Evolutionary conservation across 2,888 invertebrate genomes (phyloP), one percentile per base, ranked within the genome.

Genomic region (Lumbricus terrestris): DNA sequence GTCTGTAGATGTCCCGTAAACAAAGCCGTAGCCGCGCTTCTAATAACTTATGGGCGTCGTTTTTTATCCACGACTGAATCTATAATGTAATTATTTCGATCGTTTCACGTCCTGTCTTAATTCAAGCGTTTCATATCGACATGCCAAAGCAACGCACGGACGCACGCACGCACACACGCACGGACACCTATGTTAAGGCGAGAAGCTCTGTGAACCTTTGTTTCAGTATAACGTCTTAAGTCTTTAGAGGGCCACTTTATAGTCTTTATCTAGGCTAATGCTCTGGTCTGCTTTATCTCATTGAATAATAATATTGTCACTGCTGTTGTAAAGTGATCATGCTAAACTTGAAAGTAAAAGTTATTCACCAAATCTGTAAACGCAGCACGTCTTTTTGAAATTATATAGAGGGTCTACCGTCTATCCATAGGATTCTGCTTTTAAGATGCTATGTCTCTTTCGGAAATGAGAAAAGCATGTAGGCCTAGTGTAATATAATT

Each of bases 61-160:
- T 69, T 47, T 69, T 69, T 69, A 69, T 69, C 69, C 69, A 1
- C n/a, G 6, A 11, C 69, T n/a, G 69, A 69, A 69, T 69, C 69
- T 69, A n/a, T 69, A 69, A 69, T 69, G 69, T 69, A 69, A 69
- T 69, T 69, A 69, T n/a, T 69, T 69, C n/a, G 69, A 69, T 69
- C 69, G 69, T 69, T n/a, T n/a, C 69, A 69, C 69, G 69, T 69
- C n/a, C 69, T 11, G 69, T 69, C 69, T 69, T 69, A 69, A 69
- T 69, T 69, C 69, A 69, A 8, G 69, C 69, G n/a, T 69, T 69
- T 69, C 69, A 69, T 69, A 69, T n/a, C 69, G 69, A 69, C 69
- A 69, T n/a, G 69, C 69, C 69, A 69, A 69, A n/a, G n/a, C n/a
- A n/a, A 69, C 69, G 29, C 11, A 69, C 69, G 4, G 29, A 16